Base-by-base conservation (phyloP, 1,140 invertebrate genomes). In the Propsilocerus akamusi region DNA sequence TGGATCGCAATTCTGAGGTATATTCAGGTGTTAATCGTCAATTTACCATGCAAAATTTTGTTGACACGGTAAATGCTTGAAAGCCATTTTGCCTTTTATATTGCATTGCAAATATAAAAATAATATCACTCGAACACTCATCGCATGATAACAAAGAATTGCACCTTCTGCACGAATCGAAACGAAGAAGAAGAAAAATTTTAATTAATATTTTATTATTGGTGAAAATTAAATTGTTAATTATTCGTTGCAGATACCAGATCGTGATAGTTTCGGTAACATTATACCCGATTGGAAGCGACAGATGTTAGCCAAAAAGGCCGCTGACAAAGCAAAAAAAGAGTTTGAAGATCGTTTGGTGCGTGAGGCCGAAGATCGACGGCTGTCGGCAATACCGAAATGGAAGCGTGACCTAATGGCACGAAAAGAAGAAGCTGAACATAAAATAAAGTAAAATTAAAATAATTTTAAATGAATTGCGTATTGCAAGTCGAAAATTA, bases 301-400 rank as follows among this genome's bases (percentile, higher is more conserved):
- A 22, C 89, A 95, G 67, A 92, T 97, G 86, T 59, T 95, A 61
- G 91, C 91, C 0, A 82, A 88, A 57, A 89, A 94, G 63, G 85
- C 87, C 1, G 91, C 91, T 0, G 90, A 95, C 62, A 81, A 85
- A 53, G 91, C 91, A 2, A 79, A 85, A 52, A 86, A 86, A 60
- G 90, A 95, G 58, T 69, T 89, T 48, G 88, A 93, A 66, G 86
- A 89, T 62, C 76, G 85, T 55, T 68, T 88, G 58, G 77, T 80
- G 34, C 72, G 78, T 49, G 86, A 93, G 58, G 83, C 86, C 2
- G 89, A 94, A 65, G 81, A 86, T 54, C 80, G 86, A 54, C 70
- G 87, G 56, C 74, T 90, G 26, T 81, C 85, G 48, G 74, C 87
- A 20, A 87, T 96, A 56, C 92, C 92, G 1, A 80, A 83, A 11